phyloP scores from a whole-genome alignment of 1,140 invertebrate genomes.

The Harpegnathos saltator region DNA sequence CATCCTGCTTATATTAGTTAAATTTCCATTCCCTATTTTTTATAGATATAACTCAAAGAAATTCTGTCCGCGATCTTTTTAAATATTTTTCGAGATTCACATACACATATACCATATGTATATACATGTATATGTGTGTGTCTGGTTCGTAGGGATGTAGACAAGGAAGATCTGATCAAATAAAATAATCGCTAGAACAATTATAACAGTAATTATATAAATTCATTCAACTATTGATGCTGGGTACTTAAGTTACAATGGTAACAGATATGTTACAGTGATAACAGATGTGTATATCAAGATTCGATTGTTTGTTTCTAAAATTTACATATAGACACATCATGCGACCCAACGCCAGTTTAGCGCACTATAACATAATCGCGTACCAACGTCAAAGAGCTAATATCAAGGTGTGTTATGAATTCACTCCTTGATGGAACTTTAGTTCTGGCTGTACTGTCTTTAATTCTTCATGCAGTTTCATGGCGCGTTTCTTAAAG shows the following conservation, averaged over 20 bases:
- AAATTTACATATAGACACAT: too few species aligned
- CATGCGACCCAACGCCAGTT: too few species aligned
- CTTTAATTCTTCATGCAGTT: constrained; percentile 89
- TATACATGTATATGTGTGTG: too few species aligned
- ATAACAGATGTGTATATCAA: too few species aligned
- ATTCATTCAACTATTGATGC: constrained; percentile 27
- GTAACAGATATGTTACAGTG: too few species aligned
- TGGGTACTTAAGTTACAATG: too few species aligned
- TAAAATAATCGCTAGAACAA: background rate
- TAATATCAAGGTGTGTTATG: background rate
- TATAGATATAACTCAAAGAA: background rate
- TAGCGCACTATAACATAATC: too few species aligned
- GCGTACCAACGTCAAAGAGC: too few species aligned
- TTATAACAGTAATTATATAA: constrained; percentile 38
- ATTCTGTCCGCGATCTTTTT: background rate
- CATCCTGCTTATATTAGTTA: background rate
- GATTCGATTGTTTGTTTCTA: too few species aligned
- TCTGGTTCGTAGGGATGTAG: background rate
- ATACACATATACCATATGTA: too few species aligned
- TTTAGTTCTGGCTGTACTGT: constrained; percentile 85
- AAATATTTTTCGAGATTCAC: background rate
- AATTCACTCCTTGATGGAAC: constrained; percentile 89
- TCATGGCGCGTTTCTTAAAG: constrained; percentile 90
- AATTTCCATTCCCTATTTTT: constrained; percentile 5
- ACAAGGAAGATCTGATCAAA: background rate